Conservation (phyloP, 2,797 vertebrate genomes). For the Astyanax mexicanus region DNA sequence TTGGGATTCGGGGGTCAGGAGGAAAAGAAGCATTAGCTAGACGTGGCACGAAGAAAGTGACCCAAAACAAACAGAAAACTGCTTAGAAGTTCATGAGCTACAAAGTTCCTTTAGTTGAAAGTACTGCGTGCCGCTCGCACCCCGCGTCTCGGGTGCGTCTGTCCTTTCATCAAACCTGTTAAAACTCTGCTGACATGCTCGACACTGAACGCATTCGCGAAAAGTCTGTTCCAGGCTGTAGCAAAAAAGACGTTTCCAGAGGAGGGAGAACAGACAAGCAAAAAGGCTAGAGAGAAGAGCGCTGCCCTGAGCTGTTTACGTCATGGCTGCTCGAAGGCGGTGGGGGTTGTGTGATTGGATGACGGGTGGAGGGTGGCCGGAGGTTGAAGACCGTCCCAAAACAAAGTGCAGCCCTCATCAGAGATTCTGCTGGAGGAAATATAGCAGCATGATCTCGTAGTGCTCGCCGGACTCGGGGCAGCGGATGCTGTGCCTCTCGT, state of each 20-base stretch:
- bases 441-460: constrained; percentile 98
- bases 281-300: constrained; percentile 3
- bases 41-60: constrained; percentile 53
- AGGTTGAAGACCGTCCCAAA: constrained; percentile 24
- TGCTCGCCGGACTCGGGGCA: constrained; percentile 99
- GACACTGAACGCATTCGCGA: constrained; percentile 37
- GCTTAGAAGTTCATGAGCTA: constrained; percentile 57
- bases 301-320: constrained; percentile 5
- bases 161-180: constrained; percentile 61
- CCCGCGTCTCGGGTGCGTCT: constrained; percentile 62
- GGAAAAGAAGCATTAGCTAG: constrained; percentile 32
- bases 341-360: constrained; percentile 9
- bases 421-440: constrained; percentile 99
- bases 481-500: constrained; percentile 98
- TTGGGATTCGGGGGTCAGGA: constrained; percentile 22
- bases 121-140: background rate
- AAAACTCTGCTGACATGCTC: constrained; percentile 48
- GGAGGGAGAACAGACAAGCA: constrained; percentile 16
- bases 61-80: constrained; percentile 40
- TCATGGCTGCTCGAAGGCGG: constrained; percentile 31
- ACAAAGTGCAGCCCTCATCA: constrained; percentile 77
- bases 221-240: constrained; percentile 20
- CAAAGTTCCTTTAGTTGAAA: constrained; percentile 40
- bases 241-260: constrained; percentile 23
- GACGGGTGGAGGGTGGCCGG: background rate